Evolutionary conservation across 2,888 invertebrate species (phyloP), one percentile per base, ranked within the genome.

Genomic region (Nezara viridula): DNA sequence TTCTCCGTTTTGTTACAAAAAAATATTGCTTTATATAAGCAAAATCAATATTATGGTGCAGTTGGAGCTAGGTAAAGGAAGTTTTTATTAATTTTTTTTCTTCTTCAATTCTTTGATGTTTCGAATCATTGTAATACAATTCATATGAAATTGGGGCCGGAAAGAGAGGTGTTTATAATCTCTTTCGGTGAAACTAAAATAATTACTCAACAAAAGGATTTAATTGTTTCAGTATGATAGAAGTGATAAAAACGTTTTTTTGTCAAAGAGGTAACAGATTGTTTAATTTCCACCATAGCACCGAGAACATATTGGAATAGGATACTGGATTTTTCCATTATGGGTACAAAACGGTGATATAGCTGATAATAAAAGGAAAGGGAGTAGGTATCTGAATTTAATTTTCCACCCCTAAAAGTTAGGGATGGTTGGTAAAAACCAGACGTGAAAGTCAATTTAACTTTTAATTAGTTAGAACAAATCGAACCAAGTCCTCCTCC

Each of bases 401-500:
- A 73, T 73, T 73, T 73, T 73, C 21, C 37, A 73, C 2, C 21
- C 37, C 66, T 19, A 73, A 73, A 32, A 73, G 66, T 32, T 73
- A 19, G 19, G 2, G 21, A 37, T 16, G 16, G 60, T 60, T 60
- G 60, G 27, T 60, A 60, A 73, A 37, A 73, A 73, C 32, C 32
- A 37, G 66, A 19, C 32, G 19, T 21, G 32, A 16, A 12, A 37
- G 6, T 27, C 66, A 73, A 73, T 73, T 73, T 21, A 73, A 73
- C 66, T 73, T 73, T 37, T 73, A 73, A 73, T 73, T 73, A 73
- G 66, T 73, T 73, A 37, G 37, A 73, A 73, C 19, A 73, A 73
- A 37, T 73, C 37, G 66, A 60, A 27, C 60, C 16, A 60, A 27
- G 27, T 32, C n/a, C n/a, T n/a, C n/a, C n/a, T 73, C 37, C 32